Conservation (phyloP, 1,140 invertebrate genomes). For the Radopholus similis region DNA sequence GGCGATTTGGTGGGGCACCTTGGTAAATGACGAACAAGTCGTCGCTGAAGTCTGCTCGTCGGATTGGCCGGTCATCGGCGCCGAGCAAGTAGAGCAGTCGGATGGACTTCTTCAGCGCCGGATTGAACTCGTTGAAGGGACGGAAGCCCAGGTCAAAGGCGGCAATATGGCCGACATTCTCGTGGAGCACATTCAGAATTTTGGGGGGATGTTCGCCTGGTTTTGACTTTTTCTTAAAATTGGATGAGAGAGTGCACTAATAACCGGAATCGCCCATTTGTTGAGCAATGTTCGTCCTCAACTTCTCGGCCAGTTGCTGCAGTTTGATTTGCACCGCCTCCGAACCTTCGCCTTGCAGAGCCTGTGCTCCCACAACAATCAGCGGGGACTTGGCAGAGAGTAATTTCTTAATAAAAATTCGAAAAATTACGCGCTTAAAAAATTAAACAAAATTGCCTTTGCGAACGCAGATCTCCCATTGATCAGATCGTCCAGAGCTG, state of each 20-base stretch:
- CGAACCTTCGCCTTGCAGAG: slow-evolving; percentile 76
- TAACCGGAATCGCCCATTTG: not conserved
- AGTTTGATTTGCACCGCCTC: slow-evolving; percentile 72
- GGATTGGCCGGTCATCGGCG: slow-evolving; percentile 80
- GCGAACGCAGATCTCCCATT: slow-evolving; percentile 63
- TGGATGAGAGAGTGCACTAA: not conserved
- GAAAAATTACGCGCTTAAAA: not conserved
- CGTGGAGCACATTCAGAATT: slow-evolving; percentile 59
- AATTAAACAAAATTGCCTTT: slow-evolving; percentile 25
- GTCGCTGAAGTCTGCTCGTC: slow-evolving; percentile 73
- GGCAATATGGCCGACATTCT: slow-evolving; percentile 75
- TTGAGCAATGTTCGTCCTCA: slow-evolving; percentile 47
- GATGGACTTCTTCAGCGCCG: slow-evolving; percentile 64
- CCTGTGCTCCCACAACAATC: slow-evolving; percentile 82
- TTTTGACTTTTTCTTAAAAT: not conserved
- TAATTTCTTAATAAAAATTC: slow-evolving; percentile 65
- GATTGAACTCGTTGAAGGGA: slow-evolving; percentile 70
- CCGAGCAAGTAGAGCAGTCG: slow-evolving; percentile 84
- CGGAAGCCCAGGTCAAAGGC: slow-evolving; percentile 91
- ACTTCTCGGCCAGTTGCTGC: slow-evolving; percentile 67
- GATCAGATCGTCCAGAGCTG: slow-evolving; percentile 46
- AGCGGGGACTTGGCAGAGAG: slow-evolving; percentile 79
- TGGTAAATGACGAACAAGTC: slow-evolving; percentile 88
- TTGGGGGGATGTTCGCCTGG: slow-evolving; percentile 53
- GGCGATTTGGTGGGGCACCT: slow-evolving; percentile 60